Evolutionary conservation across 1,140 invertebrate genomes (phyloP), one percentile per base, ranked within the genome.

Genomic region (Drosophila jambulina): DNA sequence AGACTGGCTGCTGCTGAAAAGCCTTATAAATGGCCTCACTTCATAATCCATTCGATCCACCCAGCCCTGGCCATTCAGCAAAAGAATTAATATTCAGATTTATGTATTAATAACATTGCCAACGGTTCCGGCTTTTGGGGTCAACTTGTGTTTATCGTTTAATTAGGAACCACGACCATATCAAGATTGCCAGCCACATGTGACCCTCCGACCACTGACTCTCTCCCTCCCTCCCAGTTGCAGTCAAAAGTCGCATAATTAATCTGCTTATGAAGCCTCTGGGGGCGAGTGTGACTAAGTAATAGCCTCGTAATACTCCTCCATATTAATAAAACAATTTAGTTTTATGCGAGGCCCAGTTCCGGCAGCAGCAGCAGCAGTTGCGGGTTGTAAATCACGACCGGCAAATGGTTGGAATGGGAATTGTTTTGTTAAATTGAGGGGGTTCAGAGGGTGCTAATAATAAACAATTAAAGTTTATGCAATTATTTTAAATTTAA

Each of bases 81-180:
- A 49, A 72, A 60, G 68, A 87, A 86, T 86, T 86, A 86, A 86
- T 86, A 86, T 86, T 87, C 83, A 82, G 83, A 86, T 86, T 86
- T 87, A 86, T 86, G 83, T 87, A 87, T 87, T 87, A 86, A 86
- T 86, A 86, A 79, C 79, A 86, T 87, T 79, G 56, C 54, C 63
- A 51, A 60, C 38, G 38, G 42, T 53, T 68, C 40, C 21, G 25
- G 34, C 45, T 25, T 32, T 45, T 45, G 80, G 78, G 82, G 82
- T 82, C 83, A 86, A 86, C 85, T 85, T 86, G 75, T 77, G 83
- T 78, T 87, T 86, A 86, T 86, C 82, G 82, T 71, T 82, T 86
- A 86, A 86, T 86, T 86, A 86, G 75, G 80, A 72, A 77, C 51
- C 65, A 70, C 53, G 51, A 57, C 75, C 48, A 71, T 51, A 78